Percentiles rank a stretch among this genome's conserved stretches.
phyloP scores from a whole-genome alignment of 2,113 vertebrate species.

The Pyxicephalus adspersus region DNA sequence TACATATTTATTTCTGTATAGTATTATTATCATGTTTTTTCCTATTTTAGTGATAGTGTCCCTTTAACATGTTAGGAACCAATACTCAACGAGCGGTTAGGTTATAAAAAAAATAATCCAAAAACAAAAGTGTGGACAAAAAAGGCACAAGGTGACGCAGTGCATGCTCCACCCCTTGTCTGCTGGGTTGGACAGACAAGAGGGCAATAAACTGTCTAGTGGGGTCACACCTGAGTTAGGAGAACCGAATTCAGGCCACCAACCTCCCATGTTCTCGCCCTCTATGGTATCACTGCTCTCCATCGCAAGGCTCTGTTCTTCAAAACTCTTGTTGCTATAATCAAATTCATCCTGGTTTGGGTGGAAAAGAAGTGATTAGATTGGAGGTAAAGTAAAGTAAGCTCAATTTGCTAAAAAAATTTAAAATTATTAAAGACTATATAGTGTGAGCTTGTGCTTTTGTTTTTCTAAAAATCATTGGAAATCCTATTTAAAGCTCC shows the following conservation, averaged over 20 bases:
- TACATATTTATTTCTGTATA: no score
- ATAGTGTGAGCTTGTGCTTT: no score
- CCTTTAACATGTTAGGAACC: constrained; percentile 61
- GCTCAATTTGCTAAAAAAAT: no score
- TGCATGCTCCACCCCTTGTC: constrained; percentile 75
- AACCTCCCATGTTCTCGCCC: constrained; percentile 95
- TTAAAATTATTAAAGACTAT: no score
- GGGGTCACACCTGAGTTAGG: constrained; percentile 87
- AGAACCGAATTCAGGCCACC: constrained; percentile 92
- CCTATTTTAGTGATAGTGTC: no score
- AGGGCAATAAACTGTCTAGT: constrained; percentile 75
- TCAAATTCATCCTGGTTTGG: constrained; percentile 79
- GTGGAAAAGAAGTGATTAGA: not conserved
- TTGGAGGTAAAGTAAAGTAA: no score
- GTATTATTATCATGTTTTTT: not conserved
- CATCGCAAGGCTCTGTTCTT: constrained; percentile 68
- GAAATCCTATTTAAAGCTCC: no score
- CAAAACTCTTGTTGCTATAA: constrained; percentile 75
- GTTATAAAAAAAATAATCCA: constrained; percentile 57
- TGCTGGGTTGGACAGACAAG: not conserved
- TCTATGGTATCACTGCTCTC: constrained; percentile 77
- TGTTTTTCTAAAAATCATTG: no score
- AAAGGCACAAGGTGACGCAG: constrained; percentile 62
- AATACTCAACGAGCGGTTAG: constrained; percentile 70
- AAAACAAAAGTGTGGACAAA: constrained; percentile 62